Evolutionary conservation across 2,888 invertebrate species (phyloP), one percentile per base, ranked within the genome.

Genomic region (Parnassius mnemosyne): DNA sequence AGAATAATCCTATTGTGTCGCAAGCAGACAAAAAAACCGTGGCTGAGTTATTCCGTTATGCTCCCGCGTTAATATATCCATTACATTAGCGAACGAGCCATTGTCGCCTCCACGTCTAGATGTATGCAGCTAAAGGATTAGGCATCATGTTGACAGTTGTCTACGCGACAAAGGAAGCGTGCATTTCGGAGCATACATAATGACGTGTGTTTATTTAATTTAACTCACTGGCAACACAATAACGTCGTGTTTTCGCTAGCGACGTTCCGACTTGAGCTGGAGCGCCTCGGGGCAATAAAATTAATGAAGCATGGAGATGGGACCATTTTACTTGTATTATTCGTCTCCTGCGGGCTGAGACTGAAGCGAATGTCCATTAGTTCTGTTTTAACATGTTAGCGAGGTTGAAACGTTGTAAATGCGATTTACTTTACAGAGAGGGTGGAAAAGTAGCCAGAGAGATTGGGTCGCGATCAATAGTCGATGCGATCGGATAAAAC

Each of bases 321-420:
- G 90, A 90, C 89, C 90, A 90, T 91, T 91, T 91, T 91, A 90
- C 90, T 90, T 88, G 89, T 90, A 90, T 90, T 91, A 91, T 90
- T 90, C 90, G 86, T 89, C 90, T 90, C 89, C 81, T 89, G 89
- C 87, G 89, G 87, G 85, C 89, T 87, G 84, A 85, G 89, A 89
- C 89, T 89, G 89, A 79, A 91, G 86, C 90, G 90, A 91, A 91
- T 91, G 90, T 90, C 90, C 90, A 91, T 91, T 91, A 90, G 91
- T 91, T 91, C 91, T 90, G 89, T 91, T 91, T 91, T 90, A 91
- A 91, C 91, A 90, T 91, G 90, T 91, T 91, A 91, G 90, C 88
- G 88, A 89, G 84, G 89, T 89, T 90, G 91, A 91, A 90, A 90
- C 87, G 87, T 89, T 89, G 88, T 87, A 90, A 91, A 91, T 91